A percentile compares a stretch with the other conserved stretches of the same genome.
These are phyloP conservation scores for Myopa testacea DNA, from an alignment of 2,888 invertebrate genomes.

Conservation along the genomic window DNA sequence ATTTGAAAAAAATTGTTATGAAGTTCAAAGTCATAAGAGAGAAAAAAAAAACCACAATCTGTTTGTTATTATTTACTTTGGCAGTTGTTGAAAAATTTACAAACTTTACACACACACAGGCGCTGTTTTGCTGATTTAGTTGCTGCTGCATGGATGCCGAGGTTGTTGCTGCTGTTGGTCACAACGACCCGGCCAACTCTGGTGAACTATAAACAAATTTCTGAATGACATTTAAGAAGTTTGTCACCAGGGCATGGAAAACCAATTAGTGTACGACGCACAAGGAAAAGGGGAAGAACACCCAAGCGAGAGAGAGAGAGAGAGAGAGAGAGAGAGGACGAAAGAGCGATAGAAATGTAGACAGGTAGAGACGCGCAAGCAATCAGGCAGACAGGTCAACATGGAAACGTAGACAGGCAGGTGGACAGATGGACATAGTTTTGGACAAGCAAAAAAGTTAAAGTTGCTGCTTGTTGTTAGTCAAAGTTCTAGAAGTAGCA, in stretches of 20 bases:
- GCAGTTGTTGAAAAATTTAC: too few relatives aligned
- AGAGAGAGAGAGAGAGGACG: not conserved
- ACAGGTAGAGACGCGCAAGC: too few relatives aligned
- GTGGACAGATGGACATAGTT: too few relatives aligned
- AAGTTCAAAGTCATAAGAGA: conserved; percentile 5
- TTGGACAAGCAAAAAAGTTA: not conserved
- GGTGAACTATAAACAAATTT: not conserved
- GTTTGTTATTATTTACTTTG: too few relatives aligned
- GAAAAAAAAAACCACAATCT: too few relatives aligned
- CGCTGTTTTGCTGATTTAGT: not conserved
- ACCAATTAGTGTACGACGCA: not conserved
- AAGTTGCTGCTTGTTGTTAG: not conserved
- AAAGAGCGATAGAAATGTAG: not conserved
- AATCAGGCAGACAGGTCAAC: too few relatives aligned
- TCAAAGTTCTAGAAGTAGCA: not conserved
- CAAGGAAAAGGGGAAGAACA: not conserved
- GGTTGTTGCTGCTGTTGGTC: not conserved
- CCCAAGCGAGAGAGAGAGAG: not conserved
- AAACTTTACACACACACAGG: not conserved
- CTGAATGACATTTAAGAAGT: not conserved
- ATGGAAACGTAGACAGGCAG: too few relatives aligned
- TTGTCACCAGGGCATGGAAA: not conserved
- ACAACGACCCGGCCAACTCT: not conserved
- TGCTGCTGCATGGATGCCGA: not conserved
- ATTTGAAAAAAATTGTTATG: not conserved